A percentile compares a stretch with the other conserved stretches of the same genome.
Evolutionary conservation across 2,113 vertebrate species (phyloP).

Genomic region (Oreochromis spilurus): DNA sequence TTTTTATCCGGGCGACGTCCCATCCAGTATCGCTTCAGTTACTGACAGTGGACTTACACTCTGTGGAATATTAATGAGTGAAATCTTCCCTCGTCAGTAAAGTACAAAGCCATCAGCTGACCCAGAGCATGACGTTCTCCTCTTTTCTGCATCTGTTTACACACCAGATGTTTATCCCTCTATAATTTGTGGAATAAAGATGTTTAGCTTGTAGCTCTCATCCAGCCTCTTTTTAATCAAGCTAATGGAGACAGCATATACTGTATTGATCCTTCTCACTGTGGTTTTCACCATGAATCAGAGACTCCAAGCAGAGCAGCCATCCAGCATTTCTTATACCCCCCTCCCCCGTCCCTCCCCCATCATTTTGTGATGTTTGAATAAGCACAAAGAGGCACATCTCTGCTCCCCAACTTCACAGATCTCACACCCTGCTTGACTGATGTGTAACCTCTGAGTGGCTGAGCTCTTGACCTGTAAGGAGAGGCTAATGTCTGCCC

Average conservation of each 20-base stretch:
- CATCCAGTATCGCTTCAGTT: not conserved
- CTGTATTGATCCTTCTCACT: conserved; percentile 85
- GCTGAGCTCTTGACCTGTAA: conserved; percentile 82
- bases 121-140: conserved; percentile 31
- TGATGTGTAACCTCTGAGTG: conserved; percentile 81
- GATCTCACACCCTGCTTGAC: conserved; percentile 68
- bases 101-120: not conserved
- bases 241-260: conserved; percentile 89
- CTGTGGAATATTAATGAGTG: not conserved
- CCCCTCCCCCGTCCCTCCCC: not conserved
- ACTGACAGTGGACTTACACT: not conserved
- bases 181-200: conserved; percentile 87
- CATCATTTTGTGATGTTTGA: conserved; percentile 12
- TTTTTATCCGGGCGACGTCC: not conserved
- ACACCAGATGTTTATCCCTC: conserved; percentile 72
- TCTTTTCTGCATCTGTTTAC: conserved; percentile 52
- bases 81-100: not conserved
- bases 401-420: conserved; percentile 78
- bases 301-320: conserved; percentile 78
- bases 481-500: conserved; percentile 79
- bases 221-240: conserved; percentile 82
- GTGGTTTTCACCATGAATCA: conserved; percentile 75
- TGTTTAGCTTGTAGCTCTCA: conserved; percentile 75
- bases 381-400: conserved; percentile 47
- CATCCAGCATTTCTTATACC: conserved; percentile 56